phyloP scores from a whole-genome alignment of 2,888 invertebrate genomes.

The Amphipyra tragopoginis region DNA sequence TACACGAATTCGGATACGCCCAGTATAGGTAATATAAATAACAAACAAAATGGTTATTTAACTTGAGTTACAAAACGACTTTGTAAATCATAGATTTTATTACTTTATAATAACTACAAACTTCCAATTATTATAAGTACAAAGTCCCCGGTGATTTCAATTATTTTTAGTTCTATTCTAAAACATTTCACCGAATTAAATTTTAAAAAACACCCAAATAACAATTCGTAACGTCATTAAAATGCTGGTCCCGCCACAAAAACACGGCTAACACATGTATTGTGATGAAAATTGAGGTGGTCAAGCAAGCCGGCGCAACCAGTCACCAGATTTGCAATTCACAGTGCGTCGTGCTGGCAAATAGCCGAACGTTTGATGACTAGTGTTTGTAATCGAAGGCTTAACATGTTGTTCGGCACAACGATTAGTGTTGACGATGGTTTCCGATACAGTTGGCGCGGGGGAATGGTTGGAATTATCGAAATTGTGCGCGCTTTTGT shows the following conservation, averaged over 20 bases:
- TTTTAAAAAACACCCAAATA: not conserved
- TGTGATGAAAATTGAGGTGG: slow-evolving; percentile 56
- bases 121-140: too few relatives aligned
- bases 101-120: too few relatives aligned
- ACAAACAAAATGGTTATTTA: too few relatives aligned
- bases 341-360: slow-evolving; percentile 68
- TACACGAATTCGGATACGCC: too few relatives aligned
- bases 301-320: slow-evolving; percentile 36
- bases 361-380: slow-evolving; percentile 68
- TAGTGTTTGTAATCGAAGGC: slow-evolving; percentile 69
- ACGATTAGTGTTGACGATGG: slow-evolving; percentile 62
- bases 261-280: slow-evolving; percentile 43
- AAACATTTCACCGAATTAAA: too few relatives aligned
- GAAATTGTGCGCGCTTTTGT: slow-evolving; percentile 24
- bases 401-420: slow-evolving; percentile 67
- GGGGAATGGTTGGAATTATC: slow-evolving; percentile 20
- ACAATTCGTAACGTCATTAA: slow-evolving; percentile 24
- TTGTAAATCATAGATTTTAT: too few relatives aligned
- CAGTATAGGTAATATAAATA: too few relatives aligned
- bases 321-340: slow-evolving; percentile 70
- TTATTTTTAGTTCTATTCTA: too few relatives aligned
- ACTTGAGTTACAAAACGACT: too few relatives aligned
- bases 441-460: slow-evolving; percentile 48
- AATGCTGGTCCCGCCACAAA: slow-evolving; percentile 39
- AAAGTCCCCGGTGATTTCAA: too few relatives aligned